Evolutionary conservation across 2,888 invertebrate species (phyloP).

Genomic region (Cyaniris semiargus): DNA sequence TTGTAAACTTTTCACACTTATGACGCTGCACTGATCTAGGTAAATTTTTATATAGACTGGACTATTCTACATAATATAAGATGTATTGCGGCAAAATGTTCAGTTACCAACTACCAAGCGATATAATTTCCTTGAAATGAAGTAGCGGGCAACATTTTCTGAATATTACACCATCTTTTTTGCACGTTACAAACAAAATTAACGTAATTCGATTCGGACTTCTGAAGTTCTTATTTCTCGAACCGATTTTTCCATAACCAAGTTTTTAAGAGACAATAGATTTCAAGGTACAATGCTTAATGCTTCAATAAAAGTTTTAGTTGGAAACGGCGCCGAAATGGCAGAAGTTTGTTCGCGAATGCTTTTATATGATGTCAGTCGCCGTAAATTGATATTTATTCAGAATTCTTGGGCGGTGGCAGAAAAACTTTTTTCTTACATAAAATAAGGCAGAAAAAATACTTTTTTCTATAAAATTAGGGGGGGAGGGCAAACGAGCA

Average conservation of each 20-base stretch:
- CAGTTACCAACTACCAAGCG: not conserved
- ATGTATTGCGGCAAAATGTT: not conserved
- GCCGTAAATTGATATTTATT: conserved; percentile 61
- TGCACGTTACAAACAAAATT: not conserved
- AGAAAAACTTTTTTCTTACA: not conserved
- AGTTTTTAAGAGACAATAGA: conserved; percentile 31
- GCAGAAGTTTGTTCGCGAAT: conserved; percentile 54
- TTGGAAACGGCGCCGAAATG: conserved; percentile 43
- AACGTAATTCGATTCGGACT: not conserved
- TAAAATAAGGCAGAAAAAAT: too few relatives aligned
- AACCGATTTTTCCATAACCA: conserved; percentile 6
- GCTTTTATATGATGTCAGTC: conserved; percentile 62
- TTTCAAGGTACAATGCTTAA: conserved; percentile 37
- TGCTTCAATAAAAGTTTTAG: conserved; percentile 44
- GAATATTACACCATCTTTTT: not conserved
- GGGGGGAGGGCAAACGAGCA: too few relatives aligned
- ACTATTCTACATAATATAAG: not conserved
- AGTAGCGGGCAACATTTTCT: not conserved
- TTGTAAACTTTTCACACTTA: too few relatives aligned
- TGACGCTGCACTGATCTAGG: not conserved
- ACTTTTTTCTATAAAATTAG: too few relatives aligned
- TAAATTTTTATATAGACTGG: not conserved
- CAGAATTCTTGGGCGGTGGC: conserved; percentile 17
- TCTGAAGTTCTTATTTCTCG: not conserved
- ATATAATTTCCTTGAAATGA: not conserved